phyloP scores from a whole-genome alignment of 2,113 vertebrate genomes.

The Oncorhynchus masou region DNA sequence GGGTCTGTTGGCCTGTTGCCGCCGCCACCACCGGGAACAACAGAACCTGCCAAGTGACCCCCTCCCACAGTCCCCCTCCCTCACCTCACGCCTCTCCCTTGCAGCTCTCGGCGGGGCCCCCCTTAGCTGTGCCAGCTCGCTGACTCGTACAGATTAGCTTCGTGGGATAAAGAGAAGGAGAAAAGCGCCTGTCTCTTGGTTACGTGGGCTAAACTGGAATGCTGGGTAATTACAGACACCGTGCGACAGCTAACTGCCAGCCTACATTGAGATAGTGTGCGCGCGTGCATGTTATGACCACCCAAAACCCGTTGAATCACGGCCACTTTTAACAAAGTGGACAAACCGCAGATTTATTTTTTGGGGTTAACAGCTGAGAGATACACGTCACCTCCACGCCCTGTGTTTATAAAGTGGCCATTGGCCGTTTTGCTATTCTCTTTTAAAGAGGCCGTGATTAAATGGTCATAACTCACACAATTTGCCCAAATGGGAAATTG shows the following conservation, averaged over 20 bases:
- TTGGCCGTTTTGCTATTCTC: too few relatives aligned
- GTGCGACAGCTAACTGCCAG: conserved; percentile 64
- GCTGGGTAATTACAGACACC: conserved; percentile 76
- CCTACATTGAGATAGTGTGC: not conserved
- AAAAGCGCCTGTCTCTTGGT: conserved; percentile 67
- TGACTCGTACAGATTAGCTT: conserved; percentile 72
- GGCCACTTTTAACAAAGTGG: too few relatives aligned
- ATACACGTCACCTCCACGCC: too few relatives aligned
- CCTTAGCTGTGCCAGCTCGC: conserved; percentile 58
- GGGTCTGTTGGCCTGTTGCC: not conserved
- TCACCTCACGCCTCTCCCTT: conserved; percentile 27
- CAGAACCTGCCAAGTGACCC: conserved; percentile 47
- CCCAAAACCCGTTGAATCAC: too few relatives aligned
- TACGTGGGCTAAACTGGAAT: conserved; percentile 75
- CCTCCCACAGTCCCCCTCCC: not conserved
- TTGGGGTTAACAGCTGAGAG: too few relatives aligned
- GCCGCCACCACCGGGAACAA: conserved; percentile 49
- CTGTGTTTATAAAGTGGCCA: too few relatives aligned
- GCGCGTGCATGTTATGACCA: too few relatives aligned
- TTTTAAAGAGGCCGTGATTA: too few relatives aligned
- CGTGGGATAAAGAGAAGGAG: conserved; percentile 35
- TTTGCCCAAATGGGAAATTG: too few relatives aligned
- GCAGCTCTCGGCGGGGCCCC: conserved; percentile 41
- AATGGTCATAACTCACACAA: too few relatives aligned
- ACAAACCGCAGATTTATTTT: too few relatives aligned